Percentiles rank a stretch among this genome's conserved stretches.
These are phyloP conservation scores for Paguma larvata DNA, from an alignment of 2,797 vertebrate genomes.

Conservation along the genomic window DNA sequence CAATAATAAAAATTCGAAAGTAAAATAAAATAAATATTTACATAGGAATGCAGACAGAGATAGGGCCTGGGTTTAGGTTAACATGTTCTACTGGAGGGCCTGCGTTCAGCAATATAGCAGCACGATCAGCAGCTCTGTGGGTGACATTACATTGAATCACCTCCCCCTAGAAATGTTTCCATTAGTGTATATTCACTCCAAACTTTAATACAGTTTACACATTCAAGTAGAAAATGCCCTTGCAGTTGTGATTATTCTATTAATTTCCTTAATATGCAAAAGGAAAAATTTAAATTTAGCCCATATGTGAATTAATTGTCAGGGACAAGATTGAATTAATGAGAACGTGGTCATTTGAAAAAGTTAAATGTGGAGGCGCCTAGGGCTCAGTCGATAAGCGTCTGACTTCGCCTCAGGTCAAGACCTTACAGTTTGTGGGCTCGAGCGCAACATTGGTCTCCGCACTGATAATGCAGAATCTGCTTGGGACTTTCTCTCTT, in stretches of 20 bases:
- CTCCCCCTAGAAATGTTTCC: not conserved
- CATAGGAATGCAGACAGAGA: not conserved
- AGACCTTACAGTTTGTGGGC: too few relatives aligned
- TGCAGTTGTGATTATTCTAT: not conserved
- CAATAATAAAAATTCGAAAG: not conserved
- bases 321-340: not conserved
- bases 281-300: not conserved
- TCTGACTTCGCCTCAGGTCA: too few relatives aligned
- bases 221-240: not conserved
- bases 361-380: too few relatives aligned
- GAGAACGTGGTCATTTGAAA: conserved; percentile 8
- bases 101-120: not conserved
- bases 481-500: too few relatives aligned
- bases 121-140: not conserved
- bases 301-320: conserved; percentile 33
- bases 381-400: too few relatives aligned
- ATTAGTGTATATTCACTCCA: not conserved
- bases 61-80: not conserved
- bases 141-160: not conserved
- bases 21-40: not conserved
- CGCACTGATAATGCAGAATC: too few relatives aligned
- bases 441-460: too few relatives aligned
- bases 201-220: not conserved
- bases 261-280: not conserved
- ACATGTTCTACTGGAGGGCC: not conserved